phyloP scores from a whole-genome alignment of 37 sponge, comb jelly and placozoan species.

The Spongilla lacustris region DNA sequence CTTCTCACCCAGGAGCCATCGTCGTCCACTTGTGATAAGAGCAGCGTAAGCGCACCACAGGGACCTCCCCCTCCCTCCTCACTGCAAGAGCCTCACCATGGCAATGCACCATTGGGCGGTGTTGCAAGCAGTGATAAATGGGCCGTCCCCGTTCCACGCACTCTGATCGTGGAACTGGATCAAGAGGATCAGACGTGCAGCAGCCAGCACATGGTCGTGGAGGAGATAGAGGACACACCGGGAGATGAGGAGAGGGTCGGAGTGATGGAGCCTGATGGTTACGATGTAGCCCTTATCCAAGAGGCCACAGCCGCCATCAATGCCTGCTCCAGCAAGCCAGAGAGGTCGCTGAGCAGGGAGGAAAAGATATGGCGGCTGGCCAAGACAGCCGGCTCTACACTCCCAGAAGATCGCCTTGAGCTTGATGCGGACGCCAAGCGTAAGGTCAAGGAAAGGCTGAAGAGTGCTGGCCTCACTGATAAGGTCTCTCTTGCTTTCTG shows the following conservation, averaged over 20 bases:
- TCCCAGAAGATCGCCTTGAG: constrained; percentile 10
- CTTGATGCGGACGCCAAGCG: constrained; percentile 42
- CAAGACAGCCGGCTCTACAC: constrained; percentile 46
- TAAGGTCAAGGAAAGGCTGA: constrained; percentile 22
- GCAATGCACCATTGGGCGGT: neutral
- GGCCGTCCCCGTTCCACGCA: neutral
- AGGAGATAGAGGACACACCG: neutral
- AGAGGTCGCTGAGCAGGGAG: constrained; percentile 7
- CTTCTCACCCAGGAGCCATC: neutral
- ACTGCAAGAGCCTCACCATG: neutral
- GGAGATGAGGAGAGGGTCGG: neutral
- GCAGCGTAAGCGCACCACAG: neutral
- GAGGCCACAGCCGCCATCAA: constrained; percentile 2
- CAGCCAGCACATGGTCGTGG: neutral
- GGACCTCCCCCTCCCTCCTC: neutral
- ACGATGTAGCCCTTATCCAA: neutral
- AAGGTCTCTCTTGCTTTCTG: constrained; percentile 27
- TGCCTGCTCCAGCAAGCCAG: neutral
- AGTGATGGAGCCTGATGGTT: constrained; percentile 5
- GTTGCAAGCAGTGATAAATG: neutral
- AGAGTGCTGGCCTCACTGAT: constrained; percentile 3
- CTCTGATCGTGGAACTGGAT: neutral
- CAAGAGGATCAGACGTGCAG: neutral
- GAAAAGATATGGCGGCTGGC: constrained; percentile 61
- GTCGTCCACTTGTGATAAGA: neutral